Base-by-base conservation (phyloP, 1,140 invertebrate genomes). In the Cydia strobilella region DNA sequence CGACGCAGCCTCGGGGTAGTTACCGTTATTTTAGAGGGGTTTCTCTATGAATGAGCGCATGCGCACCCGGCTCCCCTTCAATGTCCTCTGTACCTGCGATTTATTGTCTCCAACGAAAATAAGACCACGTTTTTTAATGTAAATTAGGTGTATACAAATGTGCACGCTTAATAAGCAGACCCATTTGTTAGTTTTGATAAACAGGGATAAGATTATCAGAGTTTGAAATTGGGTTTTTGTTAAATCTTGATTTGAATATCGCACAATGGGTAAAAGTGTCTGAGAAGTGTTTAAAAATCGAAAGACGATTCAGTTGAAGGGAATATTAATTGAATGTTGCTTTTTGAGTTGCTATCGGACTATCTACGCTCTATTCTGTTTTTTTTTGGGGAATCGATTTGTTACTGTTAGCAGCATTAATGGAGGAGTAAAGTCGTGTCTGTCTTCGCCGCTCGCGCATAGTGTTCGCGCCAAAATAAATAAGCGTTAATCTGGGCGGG, bases 381-480 rank as follows among this genome's bases (percentile, higher is more conserved):
- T 75, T 83, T 85, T 88, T 80, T 79, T 80, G 80, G 74, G 79
- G 82, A 82, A 84, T 84, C 74, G 77, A 86, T 85, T 84, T 73
- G 54, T 59, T 59, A 59, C 54, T 59, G 54, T 59, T 59, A 73
- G 74, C 74, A 74, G 76, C 76, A 82, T 84, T 84, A 83, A 86
- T 86, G 80, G 82, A 88, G 77, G 80, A 81, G 79, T 87, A 82
- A 86, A 84, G 72, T 79, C 76, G 76, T 83, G 76, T 91, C 86
- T 84, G 85, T 90, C 87, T 90, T 89, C 90, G 83, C 76, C 82
- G 80, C 77, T 66, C 78, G 84, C 86, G 84, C 84, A 91, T 91
- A 83, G 80, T 76, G 79, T 81, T 72, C 78, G 76, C 73, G 88
- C 88, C 88, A 90, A 91, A 84, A 90, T 86, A 91, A 91, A 91